Conservation (phyloP, 2,113 vertebrate genomes). For the Heloderma charlesbogerti region DNA sequence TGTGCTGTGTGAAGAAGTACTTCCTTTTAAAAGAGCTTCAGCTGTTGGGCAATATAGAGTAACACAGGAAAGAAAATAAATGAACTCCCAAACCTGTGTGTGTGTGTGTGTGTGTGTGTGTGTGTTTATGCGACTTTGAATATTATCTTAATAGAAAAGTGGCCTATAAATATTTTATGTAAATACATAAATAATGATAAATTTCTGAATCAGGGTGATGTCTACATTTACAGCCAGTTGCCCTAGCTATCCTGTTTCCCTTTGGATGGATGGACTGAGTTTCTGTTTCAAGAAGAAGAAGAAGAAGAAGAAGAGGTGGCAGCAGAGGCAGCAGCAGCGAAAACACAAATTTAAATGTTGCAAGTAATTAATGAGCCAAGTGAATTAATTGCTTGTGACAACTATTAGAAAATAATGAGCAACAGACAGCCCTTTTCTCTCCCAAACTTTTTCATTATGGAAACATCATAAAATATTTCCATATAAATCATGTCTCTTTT, state of each 20-base stretch:
- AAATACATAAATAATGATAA: background rate
- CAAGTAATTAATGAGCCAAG: conserved; percentile 33
- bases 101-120: background rate
- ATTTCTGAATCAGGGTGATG: background rate
- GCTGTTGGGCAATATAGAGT: background rate
- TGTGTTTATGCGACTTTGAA: background rate
- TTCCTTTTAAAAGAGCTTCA: background rate
- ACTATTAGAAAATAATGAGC: conserved; percentile 69
- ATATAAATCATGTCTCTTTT: conserved; percentile 68
- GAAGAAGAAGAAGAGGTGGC: too few species aligned
- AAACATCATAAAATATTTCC: conserved; percentile 62
- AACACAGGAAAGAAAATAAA: background rate
- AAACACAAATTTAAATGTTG: conserved; percentile 59
- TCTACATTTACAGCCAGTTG: background rate
- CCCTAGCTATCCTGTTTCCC: background rate
- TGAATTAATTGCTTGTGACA: conserved; percentile 72
- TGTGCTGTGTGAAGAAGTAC: too few species aligned
- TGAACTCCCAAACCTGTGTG: background rate
- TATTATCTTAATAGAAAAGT: background rate
- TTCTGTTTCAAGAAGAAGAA: too few species aligned
- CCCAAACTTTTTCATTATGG: conserved; percentile 69
- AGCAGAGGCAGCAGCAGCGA: too few species aligned
- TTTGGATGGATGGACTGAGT: too few species aligned
- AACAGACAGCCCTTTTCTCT: conserved; percentile 56
- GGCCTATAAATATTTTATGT: background rate